These are phyloP conservation scores for Linnaemya vulpina DNA, from an alignment of 2,888 invertebrate genomes.

Conservation along the genomic window DNA sequence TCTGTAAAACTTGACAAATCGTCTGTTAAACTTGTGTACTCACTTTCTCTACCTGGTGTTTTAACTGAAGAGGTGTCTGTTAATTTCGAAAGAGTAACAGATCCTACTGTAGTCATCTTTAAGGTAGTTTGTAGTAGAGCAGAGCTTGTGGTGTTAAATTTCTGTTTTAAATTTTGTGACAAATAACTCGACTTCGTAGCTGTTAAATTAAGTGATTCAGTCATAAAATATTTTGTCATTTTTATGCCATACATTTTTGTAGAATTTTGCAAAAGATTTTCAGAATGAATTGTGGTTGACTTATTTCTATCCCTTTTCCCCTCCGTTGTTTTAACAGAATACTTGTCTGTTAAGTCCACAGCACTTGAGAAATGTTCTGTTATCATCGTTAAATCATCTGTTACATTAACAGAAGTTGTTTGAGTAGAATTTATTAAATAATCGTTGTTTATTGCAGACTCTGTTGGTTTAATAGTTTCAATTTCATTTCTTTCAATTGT, in stretches of 20 bases:
- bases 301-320: too few species aligned
- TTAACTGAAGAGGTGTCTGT: not conserved
- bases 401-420: too few species aligned
- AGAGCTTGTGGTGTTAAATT: not conserved
- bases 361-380: not conserved
- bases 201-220: not conserved
- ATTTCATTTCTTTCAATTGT: too few species aligned
- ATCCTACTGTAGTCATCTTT: not conserved
- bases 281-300: not conserved
- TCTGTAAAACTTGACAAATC: too few species aligned
- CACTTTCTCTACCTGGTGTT: not conserved
- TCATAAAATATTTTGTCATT: not conserved
- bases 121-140: not conserved
- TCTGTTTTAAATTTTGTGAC: not conserved
- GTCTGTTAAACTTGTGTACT: not conserved
- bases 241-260: not conserved
- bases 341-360: not conserved
- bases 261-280: not conserved
- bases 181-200: not conserved
- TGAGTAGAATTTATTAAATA: too few species aligned
- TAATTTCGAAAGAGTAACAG: not conserved
- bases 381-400: not conserved
- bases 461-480: too few species aligned
- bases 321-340: not conserved
- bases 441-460: too few species aligned